Evolutionary conservation across 2,797 vertebrate species (phyloP), one percentile per base, ranked within the genome.

Genomic region (Hapalemur alaotrensis): DNA sequence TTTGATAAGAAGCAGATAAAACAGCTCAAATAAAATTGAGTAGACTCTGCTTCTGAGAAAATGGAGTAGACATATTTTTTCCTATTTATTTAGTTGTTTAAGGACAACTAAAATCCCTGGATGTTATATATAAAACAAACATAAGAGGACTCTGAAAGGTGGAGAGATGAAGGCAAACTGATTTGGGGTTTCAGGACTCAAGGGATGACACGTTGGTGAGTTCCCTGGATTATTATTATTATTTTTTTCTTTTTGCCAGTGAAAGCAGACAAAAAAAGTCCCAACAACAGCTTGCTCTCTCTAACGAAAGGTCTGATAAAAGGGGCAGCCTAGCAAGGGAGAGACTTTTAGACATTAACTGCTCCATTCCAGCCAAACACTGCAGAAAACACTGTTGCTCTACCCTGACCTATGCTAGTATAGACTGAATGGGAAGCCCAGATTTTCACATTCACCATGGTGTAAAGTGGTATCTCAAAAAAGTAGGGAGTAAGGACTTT

Each of bases 31-130:
- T 52, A 46, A 86, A 85, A 91, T 18, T 63, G n/a, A 69, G 5
- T 52, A 79, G 9, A 50, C 5, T 63, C 6, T 6, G 5, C 23
- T 70, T 70, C 7, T 48, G 12, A 57, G n/a, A 63, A 61, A 35
- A 70, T 50, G 22, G 72, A 61, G n/a, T 28, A 72, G 73, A 70
- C 3, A 32, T 25, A 35, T 59, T 79, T 95, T 79, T 84, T 50
- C 38, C 59, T 30, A 13, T 15, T 61, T 78, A 12, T 54, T 46
- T 43, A 35, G 20, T 79, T 38, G n/a, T 79, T 15, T 70, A 79
- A 59, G 22, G 43, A 43, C 11, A n/a, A 35, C 35, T 41, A 30
- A 61, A 61, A 79, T 52, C n/a, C 18, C 20, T 90, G 3, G 14
- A 38, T 38, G 32, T 83, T 75, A 14, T 61, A 18, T 38, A 28